Evolutionary conservation across 2,113 vertebrate species (phyloP), one percentile per base, ranked within the genome.

Genomic region (Channa maculata): DNA sequence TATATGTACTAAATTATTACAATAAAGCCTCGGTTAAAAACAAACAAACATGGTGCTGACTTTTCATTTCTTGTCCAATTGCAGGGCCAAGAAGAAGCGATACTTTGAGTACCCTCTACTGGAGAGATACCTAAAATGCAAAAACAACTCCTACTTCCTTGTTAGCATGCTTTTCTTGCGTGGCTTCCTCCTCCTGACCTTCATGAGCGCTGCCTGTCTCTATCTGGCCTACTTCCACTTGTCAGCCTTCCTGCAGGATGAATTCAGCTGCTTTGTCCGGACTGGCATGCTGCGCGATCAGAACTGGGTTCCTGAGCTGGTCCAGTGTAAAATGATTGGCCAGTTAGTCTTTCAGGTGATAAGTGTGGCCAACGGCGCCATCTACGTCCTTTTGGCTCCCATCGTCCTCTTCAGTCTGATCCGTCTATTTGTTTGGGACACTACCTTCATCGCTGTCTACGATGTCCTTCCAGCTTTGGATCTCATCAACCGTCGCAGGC

Each of bases 71-170:
- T 74, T 71, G 46, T 89, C 34, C 41, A 2, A 53, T 64, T 79
- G 33, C 92, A 99, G 98, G 89, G 98, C 97, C 52, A 97, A 97
- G 63, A 93, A 49, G 80, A 96, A 98, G 84, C 92, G 96, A 2
- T 99, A 98, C 82, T 99, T 99, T n/a, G 97, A 99, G 85, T 99
- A 97, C 86, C 96, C 98, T 0, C 86, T 99, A 53, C 94, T 99
- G 86, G 97, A 98, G 92, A 92, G 95, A 80, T 99, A 99, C 91
- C 91, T 99, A 88, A 88, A 92, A 41, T 96, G 96, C 92, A 99
- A 99, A 89, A 96, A 98, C 52, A 94, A 88, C 1, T 93, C 97
- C 45, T 96, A 97, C 53, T 94, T 94, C 77, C 92, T 99, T 3
- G 95, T 95, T 12, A 92, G 92, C 82, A 94, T 96, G 92, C 97